Conservation (phyloP, 2,888 invertebrate species). For the Didymodactylos carnosus region DNA sequence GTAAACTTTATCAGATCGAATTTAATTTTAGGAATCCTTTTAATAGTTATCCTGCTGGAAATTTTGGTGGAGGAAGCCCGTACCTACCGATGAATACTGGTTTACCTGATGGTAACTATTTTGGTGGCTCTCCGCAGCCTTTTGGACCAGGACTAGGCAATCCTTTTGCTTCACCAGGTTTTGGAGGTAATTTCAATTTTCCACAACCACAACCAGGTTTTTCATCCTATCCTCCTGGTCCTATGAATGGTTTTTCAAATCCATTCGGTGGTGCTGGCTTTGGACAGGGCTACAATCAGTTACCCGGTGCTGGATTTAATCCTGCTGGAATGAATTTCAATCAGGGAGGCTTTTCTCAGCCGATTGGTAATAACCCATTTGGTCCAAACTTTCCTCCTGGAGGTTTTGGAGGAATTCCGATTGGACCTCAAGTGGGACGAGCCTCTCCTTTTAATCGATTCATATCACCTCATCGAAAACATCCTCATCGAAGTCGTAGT, state of each 20-base stretch:
- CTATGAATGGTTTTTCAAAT: neutral
- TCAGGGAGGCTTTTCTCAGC: neutral
- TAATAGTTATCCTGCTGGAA: neutral
- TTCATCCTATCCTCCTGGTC: neutral
- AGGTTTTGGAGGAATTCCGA: too few relatives aligned
- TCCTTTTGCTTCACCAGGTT: neutral
- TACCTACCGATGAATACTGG: neutral
- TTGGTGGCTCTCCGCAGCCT: too few relatives aligned
- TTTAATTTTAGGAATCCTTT: neutral
- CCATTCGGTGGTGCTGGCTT: neutral
- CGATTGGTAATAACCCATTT: neutral
- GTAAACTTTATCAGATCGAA: neutral
- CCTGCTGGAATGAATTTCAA: neutral
- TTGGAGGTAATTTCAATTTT: neutral
- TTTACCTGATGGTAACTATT: neutral
- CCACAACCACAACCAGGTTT: neutral
- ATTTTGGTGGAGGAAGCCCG: neutral
- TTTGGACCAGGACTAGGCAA: too few relatives aligned
- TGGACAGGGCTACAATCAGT: neutral
- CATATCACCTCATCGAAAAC: neutral
- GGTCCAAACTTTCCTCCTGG: too few relatives aligned
- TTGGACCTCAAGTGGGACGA: neutral
- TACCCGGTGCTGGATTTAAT: neutral
- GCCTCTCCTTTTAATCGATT: neutral
- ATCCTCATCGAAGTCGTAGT: neutral